Evolutionary conservation across 2,888 invertebrate species (phyloP), one percentile per base, ranked within the genome.

Genomic region (Andrena bucephala): DNA sequence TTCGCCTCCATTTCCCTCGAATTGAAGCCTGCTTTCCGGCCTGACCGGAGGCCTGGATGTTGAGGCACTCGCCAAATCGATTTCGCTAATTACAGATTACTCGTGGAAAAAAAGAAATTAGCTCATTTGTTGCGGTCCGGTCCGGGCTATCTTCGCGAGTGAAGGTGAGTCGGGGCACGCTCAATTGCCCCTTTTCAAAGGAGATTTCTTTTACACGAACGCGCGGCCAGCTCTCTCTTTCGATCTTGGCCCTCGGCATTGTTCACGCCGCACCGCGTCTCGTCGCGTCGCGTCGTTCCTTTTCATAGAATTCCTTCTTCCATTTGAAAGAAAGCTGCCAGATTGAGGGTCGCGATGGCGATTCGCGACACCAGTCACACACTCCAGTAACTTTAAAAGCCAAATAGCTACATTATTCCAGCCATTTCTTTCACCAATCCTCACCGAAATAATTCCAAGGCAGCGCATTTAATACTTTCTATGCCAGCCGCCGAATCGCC

Each of bases 151-250:
- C 42, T 24, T 4, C 20, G 60, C n/a, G 50, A 48, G 33, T n/a
- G 16, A 48, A 16, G 33, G 57, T 27, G 57, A 20, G 57, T 27
- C 24, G 65, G 5, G 29, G 13, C 54, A 33, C 78, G 68, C 68
- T 74, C 77, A 54, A 77, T 77, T 74, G 74, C 77, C 62, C 42
- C 74, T 48, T 74, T 67, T 74, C 74, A 74, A 66, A 66, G 29
- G 50, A 48, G 62, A 62, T 50, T 59, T 68, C 63, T 68, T 48
- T 48, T 77, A n/a, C 20, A 42, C 42, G 60, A 69, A 69, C 75
- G 33, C 78, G 48, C 33, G 75, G 57, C 68, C 8, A 57, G 24
- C 33, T 31, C 48, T 48, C 57, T 16, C 57, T 27, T 42, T 42
- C 63, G 57, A 78, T 69, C 78, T 69, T 69, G 31, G 20, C 78